These are phyloP conservation scores for Daboia siamensis DNA, from an alignment of 2,113 vertebrate species.

Conservation along the genomic window DNA sequence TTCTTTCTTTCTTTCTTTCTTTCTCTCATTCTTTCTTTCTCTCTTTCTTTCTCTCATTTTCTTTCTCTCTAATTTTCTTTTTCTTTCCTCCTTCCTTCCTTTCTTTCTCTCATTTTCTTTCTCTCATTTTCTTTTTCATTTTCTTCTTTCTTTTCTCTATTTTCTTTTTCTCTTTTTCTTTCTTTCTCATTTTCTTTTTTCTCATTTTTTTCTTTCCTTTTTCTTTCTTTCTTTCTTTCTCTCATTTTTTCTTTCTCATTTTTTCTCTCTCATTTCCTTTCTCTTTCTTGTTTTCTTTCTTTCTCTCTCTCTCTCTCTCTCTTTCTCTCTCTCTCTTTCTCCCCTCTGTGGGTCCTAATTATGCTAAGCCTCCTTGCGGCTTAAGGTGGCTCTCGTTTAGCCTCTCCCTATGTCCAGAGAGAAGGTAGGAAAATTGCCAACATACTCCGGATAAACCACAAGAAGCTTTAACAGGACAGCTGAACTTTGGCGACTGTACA, in stretches of 20 bases:
- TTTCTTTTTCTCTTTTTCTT: accelerated
- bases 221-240: accelerated
- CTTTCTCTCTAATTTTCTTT: no score
- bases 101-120: no score
- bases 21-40: accelerated
- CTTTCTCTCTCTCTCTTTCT: accelerated
- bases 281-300: no score
- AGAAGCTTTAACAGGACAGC: background rate
- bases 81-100: no score
- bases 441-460: background rate
- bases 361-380: background rate
- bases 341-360: background rate
- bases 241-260: no score
- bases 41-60: no score
- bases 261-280: no score
- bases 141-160: no score
- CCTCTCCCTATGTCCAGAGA: background rate
- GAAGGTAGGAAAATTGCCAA: background rate
- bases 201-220: accelerated
- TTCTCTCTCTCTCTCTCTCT: background rate
- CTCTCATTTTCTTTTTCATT: no score
- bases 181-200: accelerated
- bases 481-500: background rate
- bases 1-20: accelerated
- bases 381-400: background rate